Percentiles rank a stretch among this genome's conserved stretches.
These are phyloP conservation scores for Chauna torquata DNA, from an alignment of 2,113 vertebrate species.

Conservation along the genomic window DNA sequence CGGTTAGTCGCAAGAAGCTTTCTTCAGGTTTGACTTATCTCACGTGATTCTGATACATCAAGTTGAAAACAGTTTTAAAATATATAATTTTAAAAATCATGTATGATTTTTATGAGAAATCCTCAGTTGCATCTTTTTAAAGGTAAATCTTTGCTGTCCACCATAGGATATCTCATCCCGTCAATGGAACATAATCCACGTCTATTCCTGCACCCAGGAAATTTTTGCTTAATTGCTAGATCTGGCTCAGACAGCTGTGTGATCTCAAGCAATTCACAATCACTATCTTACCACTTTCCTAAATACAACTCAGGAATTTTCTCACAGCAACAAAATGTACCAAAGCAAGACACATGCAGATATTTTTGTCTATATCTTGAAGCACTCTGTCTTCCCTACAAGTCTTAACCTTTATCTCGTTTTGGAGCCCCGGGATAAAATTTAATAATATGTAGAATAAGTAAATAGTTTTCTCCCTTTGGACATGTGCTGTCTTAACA, in stretches of 20 bases:
- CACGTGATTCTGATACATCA: neutral
- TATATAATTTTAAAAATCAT: neutral
- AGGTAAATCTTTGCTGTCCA: neutral
- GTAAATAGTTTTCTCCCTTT: neutral
- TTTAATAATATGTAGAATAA: neutral
- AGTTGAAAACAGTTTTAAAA: neutral
- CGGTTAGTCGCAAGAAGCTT: neutral
- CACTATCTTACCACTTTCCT: neutral
- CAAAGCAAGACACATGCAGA: neutral
- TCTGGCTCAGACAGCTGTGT: neutral
- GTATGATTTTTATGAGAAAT: neutral
- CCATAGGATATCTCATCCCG: neutral
- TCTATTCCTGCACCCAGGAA: neutral
- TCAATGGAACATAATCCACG: neutral
- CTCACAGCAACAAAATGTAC: neutral
- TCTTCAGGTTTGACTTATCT: neutral
- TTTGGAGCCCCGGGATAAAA: neutral
- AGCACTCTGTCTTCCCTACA: neutral
- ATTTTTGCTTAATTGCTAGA: neutral
- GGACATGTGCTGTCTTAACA: neutral
- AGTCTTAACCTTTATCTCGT: neutral
- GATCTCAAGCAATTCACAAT: neutral
- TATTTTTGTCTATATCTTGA: neutral
- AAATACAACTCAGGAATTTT: neutral
- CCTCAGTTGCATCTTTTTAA: neutral